A percentile compares a stretch with the other conserved stretches of the same genome.
Evolutionary conservation across 2,797 vertebrate genomes (phyloP).

Genomic region (Coendou prehensilis): DNA sequence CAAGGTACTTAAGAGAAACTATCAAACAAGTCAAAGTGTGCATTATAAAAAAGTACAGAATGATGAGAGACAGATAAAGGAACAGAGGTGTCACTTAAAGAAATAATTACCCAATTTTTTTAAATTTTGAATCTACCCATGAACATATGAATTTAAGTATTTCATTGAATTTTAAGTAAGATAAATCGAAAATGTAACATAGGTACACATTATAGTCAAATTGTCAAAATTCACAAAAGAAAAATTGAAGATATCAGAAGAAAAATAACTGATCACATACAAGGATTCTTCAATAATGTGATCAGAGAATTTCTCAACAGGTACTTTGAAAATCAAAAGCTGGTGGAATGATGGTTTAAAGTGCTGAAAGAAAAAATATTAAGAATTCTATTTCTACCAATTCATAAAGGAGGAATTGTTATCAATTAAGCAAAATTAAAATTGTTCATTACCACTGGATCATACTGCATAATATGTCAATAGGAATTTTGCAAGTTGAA

Average conservation of each 20-base stretch:
- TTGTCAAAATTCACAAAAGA: not conserved
- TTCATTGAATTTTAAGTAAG: not conserved
- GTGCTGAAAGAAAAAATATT: not conserved
- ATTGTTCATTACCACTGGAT: not conserved
- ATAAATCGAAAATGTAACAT: not conserved
- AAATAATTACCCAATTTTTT: not conserved
- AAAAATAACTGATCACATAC: not conserved
- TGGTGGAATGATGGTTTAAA: not conserved
- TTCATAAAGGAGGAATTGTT: not conserved
- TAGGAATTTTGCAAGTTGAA: not conserved
- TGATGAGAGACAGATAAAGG: not conserved
- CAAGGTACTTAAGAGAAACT: not conserved
- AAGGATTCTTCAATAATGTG: not conserved
- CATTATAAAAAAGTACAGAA: not conserved
- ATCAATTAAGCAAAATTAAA: not conserved
- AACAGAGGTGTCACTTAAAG: not conserved
- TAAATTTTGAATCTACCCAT: not conserved
- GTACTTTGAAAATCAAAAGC: not conserved
- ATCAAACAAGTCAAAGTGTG: not conserved
- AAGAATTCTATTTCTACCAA: not conserved
- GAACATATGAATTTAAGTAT: not conserved
- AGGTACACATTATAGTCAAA: not conserved
- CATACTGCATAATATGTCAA: not conserved
- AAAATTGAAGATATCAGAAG: not conserved
- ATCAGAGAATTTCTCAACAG: not conserved